Evolutionary conservation across 2,888 invertebrate species (phyloP), one percentile per base, ranked within the genome.

Genomic region (Leptopilina syphax): DNA sequence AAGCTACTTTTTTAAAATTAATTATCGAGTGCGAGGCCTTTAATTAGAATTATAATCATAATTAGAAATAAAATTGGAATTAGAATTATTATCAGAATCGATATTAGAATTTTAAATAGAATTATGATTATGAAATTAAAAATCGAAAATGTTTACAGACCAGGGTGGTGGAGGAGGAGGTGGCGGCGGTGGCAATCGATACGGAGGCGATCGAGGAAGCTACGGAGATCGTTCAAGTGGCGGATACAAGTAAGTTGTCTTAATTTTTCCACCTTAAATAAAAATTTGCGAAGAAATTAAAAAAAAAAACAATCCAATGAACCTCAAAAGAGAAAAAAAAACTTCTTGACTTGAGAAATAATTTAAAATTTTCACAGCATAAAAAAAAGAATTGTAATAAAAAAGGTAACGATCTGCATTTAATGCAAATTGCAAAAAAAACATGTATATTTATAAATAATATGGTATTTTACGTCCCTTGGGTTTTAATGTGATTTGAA

Each of bases 121-220:
- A 34, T 34, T 34, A 34, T 4, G 3, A 34, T 34, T 34, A 44
- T 8, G 8, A 44, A 44, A 44, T 1, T 6, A 44, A 34, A 44
- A 44, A 8, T 18, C 27, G 18, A 60, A 76, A 60, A 27, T 41
- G n/a, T 60, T 70, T 47, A 3, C 67, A 78, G 63, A 57, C 41
- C 78, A 78, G 76, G 60, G 94, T 91, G 90, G 91, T 24, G 85
- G 88, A 3, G 88, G 89, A 78, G 87, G 89, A 77, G 87, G 90
- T 76, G 91, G 90, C 18, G 85, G 88, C 3, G 88, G 89, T 78
- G 87, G 89, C 78, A 88, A 90, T 84, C 88, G 91, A 87, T 91
- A 89, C 77, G 85, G 91, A 57, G 83, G 88, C 76, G 92, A 94
- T 93, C 91, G 94, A 90, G 93, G 93, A 92, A 93, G 93, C 92